phyloP scores from a whole-genome alignment of 2,797 vertebrate species.

The Sebastes melanostomus region DNA sequence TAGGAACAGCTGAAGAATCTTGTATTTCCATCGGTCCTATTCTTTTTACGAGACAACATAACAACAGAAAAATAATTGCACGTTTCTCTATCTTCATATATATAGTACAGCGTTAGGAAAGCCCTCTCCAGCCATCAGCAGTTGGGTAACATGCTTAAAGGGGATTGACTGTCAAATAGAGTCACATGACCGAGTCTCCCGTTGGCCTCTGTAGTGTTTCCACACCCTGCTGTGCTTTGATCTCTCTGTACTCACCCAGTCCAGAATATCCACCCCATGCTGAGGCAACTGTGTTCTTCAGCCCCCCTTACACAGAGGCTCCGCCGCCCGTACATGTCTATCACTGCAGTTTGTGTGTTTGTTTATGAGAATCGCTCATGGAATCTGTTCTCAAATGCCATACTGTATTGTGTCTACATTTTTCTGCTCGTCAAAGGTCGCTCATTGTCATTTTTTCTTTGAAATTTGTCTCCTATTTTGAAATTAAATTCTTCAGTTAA shows the following conservation, averaged over 20 bases:
- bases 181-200: slow-evolving; percentile 20
- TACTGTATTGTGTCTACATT: neutral
- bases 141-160: neutral
- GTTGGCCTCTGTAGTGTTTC: slow-evolving; percentile 21
- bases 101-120: slow-evolving; percentile 8
- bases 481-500: slow-evolving; percentile 9
- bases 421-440: neutral
- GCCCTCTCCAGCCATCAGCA: neutral
- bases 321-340: slow-evolving; percentile 62
- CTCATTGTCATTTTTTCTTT: neutral
- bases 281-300: slow-evolving; percentile 61
- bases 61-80: neutral
- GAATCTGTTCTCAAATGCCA: slow-evolving; percentile 1
- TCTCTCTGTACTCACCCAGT: slow-evolving; percentile 71
- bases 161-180: slow-evolving; percentile 2
- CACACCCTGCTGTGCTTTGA: slow-evolving; percentile 45
- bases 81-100: neutral
- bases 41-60: neutral
- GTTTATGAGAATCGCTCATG: slow-evolving; percentile 50
- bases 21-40: neutral
- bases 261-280: slow-evolving; percentile 68
- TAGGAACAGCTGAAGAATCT: neutral
- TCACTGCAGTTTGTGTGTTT: slow-evolving; percentile 33
- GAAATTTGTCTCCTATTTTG: neutral
- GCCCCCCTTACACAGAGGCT: slow-evolving; percentile 44